These are phyloP conservation scores for Mongoloraphidia duomilia DNA, from an alignment of 2,888 invertebrate species.

Conservation along the genomic window DNA sequence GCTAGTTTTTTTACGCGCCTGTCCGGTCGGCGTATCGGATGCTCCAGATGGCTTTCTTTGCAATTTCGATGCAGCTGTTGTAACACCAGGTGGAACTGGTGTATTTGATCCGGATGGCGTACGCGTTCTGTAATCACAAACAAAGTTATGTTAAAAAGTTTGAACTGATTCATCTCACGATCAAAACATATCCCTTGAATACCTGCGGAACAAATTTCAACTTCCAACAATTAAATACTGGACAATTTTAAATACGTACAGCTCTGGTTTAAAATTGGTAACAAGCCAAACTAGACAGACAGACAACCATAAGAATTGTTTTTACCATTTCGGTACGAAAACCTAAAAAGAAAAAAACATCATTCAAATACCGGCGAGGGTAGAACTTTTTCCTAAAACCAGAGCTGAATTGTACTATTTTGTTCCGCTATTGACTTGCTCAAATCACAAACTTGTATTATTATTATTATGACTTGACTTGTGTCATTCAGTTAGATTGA, in stretches of 20 bases:
- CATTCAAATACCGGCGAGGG: too few species aligned
- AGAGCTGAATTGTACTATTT: too few species aligned
- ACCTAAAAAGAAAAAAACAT: too few species aligned
- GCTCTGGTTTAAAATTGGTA: too few species aligned
- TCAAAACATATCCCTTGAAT: slow-evolving; percentile 7
- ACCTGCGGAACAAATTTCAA: slow-evolving; percentile 2
- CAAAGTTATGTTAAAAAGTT: slow-evolving; percentile 3
- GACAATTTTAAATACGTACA: neutral
- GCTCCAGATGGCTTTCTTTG: slow-evolving; percentile 53
- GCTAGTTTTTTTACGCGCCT: slow-evolving; percentile 24
- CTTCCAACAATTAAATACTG: neutral
- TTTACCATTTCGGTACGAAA: too few species aligned
- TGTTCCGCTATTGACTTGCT: too few species aligned
- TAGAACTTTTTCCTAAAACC: too few species aligned
- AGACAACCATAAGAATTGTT: too few species aligned
- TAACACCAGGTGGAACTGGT: slow-evolving; percentile 48
- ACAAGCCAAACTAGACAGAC: neutral
- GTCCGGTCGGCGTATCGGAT: slow-evolving; percentile 45
- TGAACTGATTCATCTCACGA: slow-evolving; percentile 8
- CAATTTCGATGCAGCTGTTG: slow-evolving; percentile 46
- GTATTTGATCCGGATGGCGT: slow-evolving; percentile 66
- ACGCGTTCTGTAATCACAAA: slow-evolving; percentile 41
- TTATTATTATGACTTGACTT: too few species aligned
- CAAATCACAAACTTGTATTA: too few species aligned
- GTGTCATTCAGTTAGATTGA: too few species aligned